Base-by-base conservation (phyloP, 2,888 invertebrate species). In the Caenorhabditis plicata region DNA sequence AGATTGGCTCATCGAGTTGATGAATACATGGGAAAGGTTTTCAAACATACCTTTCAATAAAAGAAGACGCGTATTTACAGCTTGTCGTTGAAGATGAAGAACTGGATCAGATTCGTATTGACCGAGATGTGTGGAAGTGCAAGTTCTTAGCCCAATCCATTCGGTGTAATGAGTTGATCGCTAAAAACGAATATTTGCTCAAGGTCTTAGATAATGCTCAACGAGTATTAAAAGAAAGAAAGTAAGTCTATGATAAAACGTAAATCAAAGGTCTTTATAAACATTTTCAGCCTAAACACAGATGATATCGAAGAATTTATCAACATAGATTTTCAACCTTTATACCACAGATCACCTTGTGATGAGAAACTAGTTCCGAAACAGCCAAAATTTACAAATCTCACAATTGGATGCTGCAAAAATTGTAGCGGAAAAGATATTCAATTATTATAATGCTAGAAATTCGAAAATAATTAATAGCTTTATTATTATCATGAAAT, bases 51-150 rank as follows among this genome's bases (percentile, higher is more conserved):
- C 19, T 27, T 15, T 11, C 13, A 11, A 31, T 8, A 26, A 25
- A 13, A 27, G 22, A 33, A 22, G 7, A 38, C 22, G 32, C 17
- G 5, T 5, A 8, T 15, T 53, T 64, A 54, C 51, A 68, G 68
- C 17, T 69, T 27, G 54, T 42, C 27, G 45, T 49, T 1, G 83
- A 92, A 82, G 90, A 90, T 84, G 93, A 94, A 82, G 90, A 92
- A 84, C 89, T 91, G 3, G 94, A 95, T 81, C 90, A 90, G 86
- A 83, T 94, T 31, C 90, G 91, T 17, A 91, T 93, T 0, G 92
- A 93, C 80, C 91, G 92, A 81, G 93, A 95, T 84, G 91, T 94
- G 43, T 95, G 93, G 93, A 87, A 92, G 64, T 92, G 92, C 81
- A 95, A 94, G 86, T 95, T 92, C 83, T 85, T 93, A 72, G 93